A percentile compares a stretch with the other conserved stretches of the same genome.
Evolutionary conservation across 2,888 invertebrate species (phyloP).

Genomic region (Gymnocheta viridis): DNA sequence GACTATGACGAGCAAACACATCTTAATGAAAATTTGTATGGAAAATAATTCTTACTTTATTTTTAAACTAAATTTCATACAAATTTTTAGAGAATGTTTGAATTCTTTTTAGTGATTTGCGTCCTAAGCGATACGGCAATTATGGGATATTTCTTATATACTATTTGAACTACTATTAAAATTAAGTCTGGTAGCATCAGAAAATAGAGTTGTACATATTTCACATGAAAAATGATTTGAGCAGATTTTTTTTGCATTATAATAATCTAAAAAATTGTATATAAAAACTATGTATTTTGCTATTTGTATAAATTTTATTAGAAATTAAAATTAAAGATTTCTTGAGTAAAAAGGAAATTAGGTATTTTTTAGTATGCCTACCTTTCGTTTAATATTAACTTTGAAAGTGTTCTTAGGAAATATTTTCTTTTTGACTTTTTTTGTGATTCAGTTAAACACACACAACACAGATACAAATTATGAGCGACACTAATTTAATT

Average conservation of each 20-base stretch:
- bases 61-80: too few species aligned
- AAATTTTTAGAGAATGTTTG: too few species aligned
- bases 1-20: too few species aligned
- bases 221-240: not conserved
- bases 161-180: not conserved
- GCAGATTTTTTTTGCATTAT: not conserved
- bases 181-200: not conserved
- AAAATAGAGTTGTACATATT: too few species aligned
- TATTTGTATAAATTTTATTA: conserved; percentile 42
- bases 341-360: not conserved
- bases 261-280: conserved; percentile 18
- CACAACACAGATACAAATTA: conserved; percentile 9
- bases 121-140: too few species aligned
- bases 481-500: conserved; percentile 63
- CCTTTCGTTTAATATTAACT: conserved; percentile 60
- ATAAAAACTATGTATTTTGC: conserved; percentile 37
- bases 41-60: too few species aligned
- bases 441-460: conserved; percentile 27
- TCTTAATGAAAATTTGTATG: too few species aligned
- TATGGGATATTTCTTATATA: not conserved
- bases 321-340: conserved; percentile 4
- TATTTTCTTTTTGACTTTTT: not conserved
- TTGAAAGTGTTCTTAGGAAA: conserved; percentile 24
- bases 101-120: not conserved
- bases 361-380: conserved; percentile 38